These are phyloP conservation scores for Slavum lentiscoides DNA, from an alignment of 2,888 invertebrate genomes.

Conservation along the genomic window DNA sequence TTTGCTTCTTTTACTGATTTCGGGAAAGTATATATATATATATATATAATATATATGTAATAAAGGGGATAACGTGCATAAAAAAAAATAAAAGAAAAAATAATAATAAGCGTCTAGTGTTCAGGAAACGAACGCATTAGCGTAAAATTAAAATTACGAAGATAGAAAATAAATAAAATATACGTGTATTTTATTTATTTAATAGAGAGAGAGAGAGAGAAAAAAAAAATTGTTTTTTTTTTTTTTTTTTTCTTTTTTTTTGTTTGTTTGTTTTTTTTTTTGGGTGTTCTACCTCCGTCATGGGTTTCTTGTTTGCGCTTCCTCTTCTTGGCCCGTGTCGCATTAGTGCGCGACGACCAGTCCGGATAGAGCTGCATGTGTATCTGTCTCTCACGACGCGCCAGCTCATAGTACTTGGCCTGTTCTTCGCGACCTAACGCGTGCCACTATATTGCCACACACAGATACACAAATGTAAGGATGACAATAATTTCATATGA, in stretches of 20 bases:
- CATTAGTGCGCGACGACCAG: conserved; percentile 99
- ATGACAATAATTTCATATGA: conserved; percentile 54
- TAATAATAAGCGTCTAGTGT: conserved; percentile 36
- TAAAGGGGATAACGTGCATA: conserved; percentile 41
- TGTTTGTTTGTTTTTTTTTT: conserved; percentile 28
- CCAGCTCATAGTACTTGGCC: conserved; percentile 99
- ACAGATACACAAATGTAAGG: conserved; percentile 54
- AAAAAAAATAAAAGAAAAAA: conserved; percentile 5
- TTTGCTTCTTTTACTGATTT: conserved; percentile 36
- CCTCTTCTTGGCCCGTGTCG: conserved; percentile 99
- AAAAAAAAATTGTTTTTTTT: not conserved
- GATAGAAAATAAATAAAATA: conserved; percentile 39
- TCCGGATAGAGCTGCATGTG: conserved; percentile 99
- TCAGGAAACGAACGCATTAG: conserved; percentile 53
- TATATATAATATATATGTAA: conserved; percentile 1
- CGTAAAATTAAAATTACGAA: conserved; percentile 50
- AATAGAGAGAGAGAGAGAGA: too few species aligned
- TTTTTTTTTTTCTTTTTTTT: conserved; percentile 6
- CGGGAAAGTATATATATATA: conserved; percentile 11
- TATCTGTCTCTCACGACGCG: conserved; percentile 95
- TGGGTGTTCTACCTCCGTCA: conserved; percentile 78
- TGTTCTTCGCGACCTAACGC: conserved; percentile 98
- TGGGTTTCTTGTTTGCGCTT: conserved; percentile 97
- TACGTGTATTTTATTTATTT: conserved; percentile 35
- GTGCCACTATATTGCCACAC: conserved; percentile 84